Base-by-base conservation (phyloP, 2,888 invertebrate genomes). In the Pseudococcus jackbeardsleyi region DNA sequence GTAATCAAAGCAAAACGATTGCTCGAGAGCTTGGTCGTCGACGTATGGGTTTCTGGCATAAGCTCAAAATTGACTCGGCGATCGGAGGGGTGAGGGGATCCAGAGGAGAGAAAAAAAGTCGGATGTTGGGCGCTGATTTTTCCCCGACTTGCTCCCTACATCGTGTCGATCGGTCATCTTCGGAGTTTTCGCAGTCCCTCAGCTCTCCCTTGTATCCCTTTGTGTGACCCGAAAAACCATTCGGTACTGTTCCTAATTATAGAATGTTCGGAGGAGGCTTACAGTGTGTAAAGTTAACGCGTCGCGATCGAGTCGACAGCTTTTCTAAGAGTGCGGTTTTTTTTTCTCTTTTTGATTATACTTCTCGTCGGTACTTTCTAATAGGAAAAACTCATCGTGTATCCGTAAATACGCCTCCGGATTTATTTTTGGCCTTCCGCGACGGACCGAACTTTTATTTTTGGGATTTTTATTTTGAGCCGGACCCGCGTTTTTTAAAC, bases 351-450 rank as follows among this genome's bases (percentile, higher is more conserved):
- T 22, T 48, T 85, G 17, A 17, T 50, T 48, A 26, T 22, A 54
- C 54, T 39, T 22, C 42, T 8, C 46, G 2, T 84, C 7, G 26
- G 22, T 48, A 84, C 26, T 84, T 26, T 84, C 33, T 84, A 42
- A 15, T 48, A 50, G 50, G 22, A 48, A 50, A 84, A 84, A 50
- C n/a, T 84, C 46, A 33, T 54, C 3, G 85, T 85, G 85, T 22
- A 46, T 54, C 85, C 64, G 85, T 85, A 85, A 59, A 85, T 85
- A 85, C 88, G 79, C 82, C 82, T 88, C 59, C 82, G 88, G 79
- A 88, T 88, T 88, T 88, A 88, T 88, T 88, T 88, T 77, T 88
- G 88, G 88, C 82, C 42, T 48, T 88, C 48, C 88, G 88, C 88
- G 88, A 9, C 54, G 15, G 87, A 86, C 86, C 33, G 54, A 88